A percentile compares a stretch with the other conserved stretches of the same genome.
These are phyloP conservation scores for Polyploca ridens DNA, from an alignment of 2,888 invertebrate genomes.

Conservation along the genomic window DNA sequence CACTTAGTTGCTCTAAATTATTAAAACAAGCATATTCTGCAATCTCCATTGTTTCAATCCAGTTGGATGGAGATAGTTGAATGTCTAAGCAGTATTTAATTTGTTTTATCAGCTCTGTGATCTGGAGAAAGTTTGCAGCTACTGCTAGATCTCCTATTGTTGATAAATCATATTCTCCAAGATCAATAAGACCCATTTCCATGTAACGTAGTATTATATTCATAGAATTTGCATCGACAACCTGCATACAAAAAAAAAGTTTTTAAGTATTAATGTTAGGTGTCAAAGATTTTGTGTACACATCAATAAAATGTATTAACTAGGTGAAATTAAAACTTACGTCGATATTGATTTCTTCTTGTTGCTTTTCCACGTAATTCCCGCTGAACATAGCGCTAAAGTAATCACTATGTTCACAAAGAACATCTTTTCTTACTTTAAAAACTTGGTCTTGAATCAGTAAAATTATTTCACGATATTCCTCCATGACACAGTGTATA, in stretches of 20 bases:
- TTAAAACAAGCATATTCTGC: constrained; percentile 60
- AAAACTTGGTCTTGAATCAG: constrained; percentile 59
- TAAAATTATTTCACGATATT: constrained; percentile 54
- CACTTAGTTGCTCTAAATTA: constrained; percentile 55
- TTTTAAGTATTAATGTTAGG: background rate
- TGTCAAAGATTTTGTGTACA: too few species aligned
- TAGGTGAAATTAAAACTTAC: constrained; percentile 46
- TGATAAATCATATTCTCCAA: constrained; percentile 55
- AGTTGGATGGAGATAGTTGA: constrained; percentile 55
- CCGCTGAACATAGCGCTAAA: constrained; percentile 80
- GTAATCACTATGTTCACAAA: constrained; percentile 74
- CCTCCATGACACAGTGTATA: constrained; percentile 25
- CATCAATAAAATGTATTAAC: background rate
- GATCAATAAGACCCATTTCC: constrained; percentile 64
- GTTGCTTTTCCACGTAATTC: constrained; percentile 66
- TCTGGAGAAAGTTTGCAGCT: constrained; percentile 72
- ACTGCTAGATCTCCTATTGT: constrained; percentile 59
- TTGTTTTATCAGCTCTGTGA: constrained; percentile 69
- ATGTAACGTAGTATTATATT: constrained; percentile 65
- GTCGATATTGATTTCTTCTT: constrained; percentile 64
- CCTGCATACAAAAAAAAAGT: constrained; percentile 46
- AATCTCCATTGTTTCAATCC: constrained; percentile 64
- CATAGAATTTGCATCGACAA: constrained; percentile 69
- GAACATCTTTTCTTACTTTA: constrained; percentile 55
- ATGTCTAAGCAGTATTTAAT: constrained; percentile 64